Percentiles rank a stretch among this genome's conserved stretches.
phyloP scores from a whole-genome alignment of 1,140 invertebrate genomes.

The Drosophila kohkoa region DNA sequence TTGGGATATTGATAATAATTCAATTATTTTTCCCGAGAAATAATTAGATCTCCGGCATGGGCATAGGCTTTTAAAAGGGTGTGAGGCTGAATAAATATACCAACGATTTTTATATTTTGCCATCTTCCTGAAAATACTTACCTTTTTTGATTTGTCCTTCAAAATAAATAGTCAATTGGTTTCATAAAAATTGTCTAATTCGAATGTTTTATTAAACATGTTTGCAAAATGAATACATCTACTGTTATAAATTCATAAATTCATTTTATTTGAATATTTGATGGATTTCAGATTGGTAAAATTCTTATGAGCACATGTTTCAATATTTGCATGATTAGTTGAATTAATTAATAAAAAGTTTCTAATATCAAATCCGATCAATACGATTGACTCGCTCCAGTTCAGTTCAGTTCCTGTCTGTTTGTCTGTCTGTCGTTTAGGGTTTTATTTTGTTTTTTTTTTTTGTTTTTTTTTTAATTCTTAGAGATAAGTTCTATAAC shows the following conservation, averaged over 20 bases:
- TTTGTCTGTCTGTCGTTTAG: not conserved
- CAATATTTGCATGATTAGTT: constrained; percentile 47
- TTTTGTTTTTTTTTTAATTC: constrained; percentile 2
- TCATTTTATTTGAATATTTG: constrained; percentile 70
- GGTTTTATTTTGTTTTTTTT: not conserved
- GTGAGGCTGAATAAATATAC: no score
- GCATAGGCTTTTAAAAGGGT: no score
- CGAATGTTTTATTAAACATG: constrained; percentile 74
- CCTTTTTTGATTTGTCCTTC: not conserved
- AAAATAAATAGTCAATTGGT: constrained; percentile 10
- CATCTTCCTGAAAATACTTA: not conserved
- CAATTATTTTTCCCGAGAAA: no score
- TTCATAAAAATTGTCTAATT: constrained; percentile 75
- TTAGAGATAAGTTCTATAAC: constrained; percentile 54
- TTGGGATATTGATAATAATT: no score
- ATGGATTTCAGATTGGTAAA: constrained; percentile 76
- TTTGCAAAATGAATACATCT: constrained; percentile 73
- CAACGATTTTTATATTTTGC: no score
- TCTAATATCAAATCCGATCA: constrained; percentile 66
- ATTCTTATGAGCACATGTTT: constrained; percentile 71
- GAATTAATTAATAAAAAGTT: constrained; percentile 67
- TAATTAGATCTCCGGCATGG: no score
- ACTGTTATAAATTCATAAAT: constrained; percentile 75
- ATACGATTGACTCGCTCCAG: constrained; percentile 33
- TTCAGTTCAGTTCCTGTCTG: not conserved